Evolutionary conservation across 2,113 vertebrate species (phyloP).

Genomic region (Asarcornis scutulata): DNA sequence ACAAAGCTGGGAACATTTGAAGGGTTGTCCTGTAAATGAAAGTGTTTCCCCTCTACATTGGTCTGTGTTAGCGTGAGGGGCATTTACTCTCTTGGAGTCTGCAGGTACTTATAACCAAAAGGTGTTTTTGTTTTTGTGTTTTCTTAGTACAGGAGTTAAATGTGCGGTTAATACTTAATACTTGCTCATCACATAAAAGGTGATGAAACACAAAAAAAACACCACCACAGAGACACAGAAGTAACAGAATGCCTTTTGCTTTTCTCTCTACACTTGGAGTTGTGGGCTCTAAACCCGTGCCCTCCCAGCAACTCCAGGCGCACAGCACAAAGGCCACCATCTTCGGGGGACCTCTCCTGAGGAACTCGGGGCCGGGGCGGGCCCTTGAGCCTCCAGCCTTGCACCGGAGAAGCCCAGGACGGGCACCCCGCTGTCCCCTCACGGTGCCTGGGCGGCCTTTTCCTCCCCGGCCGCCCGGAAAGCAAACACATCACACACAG

Average conservation of each 20-base stretch:
- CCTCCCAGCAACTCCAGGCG: accelerated
- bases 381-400: accelerated
- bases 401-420: too few species aligned
- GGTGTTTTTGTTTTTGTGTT: too few species aligned
- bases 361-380: not conserved
- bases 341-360: accelerated
- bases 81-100: not conserved
- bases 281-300: too few species aligned
- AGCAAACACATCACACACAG: not conserved
- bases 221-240: accelerated
- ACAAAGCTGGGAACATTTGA: not conserved
- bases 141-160: not conserved
- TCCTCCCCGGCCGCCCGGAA: not conserved
- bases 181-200: not conserved
- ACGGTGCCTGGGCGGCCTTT: not conserved
- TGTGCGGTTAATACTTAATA: accelerated
- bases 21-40: not conserved
- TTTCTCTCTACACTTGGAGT: not conserved
- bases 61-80: accelerated
- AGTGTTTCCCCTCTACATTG: accelerated
- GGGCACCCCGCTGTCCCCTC: not conserved
- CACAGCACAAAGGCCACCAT: accelerated
- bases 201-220: too few species aligned
- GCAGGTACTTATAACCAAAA: not conserved
- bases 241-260: accelerated